Conservation (phyloP, 2,797 vertebrate genomes). For the Phrynocephalus vlangalii region DNA sequence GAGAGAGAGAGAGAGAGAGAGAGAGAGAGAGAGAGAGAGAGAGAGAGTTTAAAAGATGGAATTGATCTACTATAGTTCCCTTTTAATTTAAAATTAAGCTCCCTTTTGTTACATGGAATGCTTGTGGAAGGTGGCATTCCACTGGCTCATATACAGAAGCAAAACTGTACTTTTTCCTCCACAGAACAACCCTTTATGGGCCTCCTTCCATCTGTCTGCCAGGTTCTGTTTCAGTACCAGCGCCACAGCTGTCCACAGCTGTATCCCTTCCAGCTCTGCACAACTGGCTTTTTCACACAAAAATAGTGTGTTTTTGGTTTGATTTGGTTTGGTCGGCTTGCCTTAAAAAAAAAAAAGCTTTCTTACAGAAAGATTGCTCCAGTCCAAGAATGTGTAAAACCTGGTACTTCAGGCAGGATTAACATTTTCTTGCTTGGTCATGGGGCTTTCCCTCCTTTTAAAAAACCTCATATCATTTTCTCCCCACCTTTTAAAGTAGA, state of each 20-base stretch:
- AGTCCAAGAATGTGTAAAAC: constrained; percentile 54
- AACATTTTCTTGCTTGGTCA: constrained; percentile 53
- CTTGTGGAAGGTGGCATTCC: constrained; percentile 49
- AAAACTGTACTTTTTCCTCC: constrained; percentile 41
- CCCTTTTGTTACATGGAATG: not conserved
- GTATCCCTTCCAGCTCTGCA: constrained; percentile 74
- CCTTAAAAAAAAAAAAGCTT: constrained; percentile 39
- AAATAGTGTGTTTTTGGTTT: constrained; percentile 26
- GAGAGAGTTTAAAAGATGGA: not conserved
- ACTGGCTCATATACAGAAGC: constrained; percentile 42
- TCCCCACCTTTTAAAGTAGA: not conserved
- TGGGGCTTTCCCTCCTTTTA: not conserved
- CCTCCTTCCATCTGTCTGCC: constrained; percentile 68
- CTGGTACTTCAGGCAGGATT: constrained; percentile 54
- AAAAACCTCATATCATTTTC: not conserved
- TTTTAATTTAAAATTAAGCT: constrained; percentile 27
- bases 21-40: not conserved
- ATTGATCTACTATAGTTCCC: not conserved
- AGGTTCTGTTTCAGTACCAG: constrained; percentile 71
- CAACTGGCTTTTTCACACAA: constrained; percentile 71
- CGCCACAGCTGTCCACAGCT: constrained; percentile 78
- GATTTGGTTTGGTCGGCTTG: no score
- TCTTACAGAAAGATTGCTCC: constrained; percentile 58
- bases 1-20: not conserved
- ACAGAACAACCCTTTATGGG: constrained; percentile 50